Percentiles rank a stretch among this genome's conserved stretches.
phyloP scores from a whole-genome alignment of 1,140 invertebrate species.

The Platyscapa corneri region DNA sequence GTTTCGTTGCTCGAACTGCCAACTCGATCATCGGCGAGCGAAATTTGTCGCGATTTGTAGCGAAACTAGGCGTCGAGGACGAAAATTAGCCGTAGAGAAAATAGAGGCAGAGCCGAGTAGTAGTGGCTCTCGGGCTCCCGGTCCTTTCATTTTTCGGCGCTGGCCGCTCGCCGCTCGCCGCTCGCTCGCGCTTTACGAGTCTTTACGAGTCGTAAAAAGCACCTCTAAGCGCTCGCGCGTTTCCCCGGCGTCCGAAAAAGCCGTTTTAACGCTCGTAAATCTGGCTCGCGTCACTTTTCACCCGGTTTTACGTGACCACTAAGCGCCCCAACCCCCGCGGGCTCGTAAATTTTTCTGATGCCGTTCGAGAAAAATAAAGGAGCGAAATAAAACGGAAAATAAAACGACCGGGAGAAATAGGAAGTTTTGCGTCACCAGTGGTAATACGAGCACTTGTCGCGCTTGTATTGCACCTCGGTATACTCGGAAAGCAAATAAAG shows the following conservation, averaged over 20 bases:
- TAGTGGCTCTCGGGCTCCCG: neutral
- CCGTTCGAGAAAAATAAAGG: constrained; percentile 5
- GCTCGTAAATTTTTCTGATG: constrained; percentile 34
- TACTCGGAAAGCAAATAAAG: constrained; percentile 47
- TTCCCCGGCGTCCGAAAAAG: neutral
- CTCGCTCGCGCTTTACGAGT: neutral
- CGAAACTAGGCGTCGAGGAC: too few species aligned
- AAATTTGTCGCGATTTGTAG: too few species aligned
- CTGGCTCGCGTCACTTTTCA: constrained; percentile 22
- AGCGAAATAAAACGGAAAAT: constrained; percentile 3
- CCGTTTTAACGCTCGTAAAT: constrained; percentile 42
- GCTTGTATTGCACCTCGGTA: constrained; percentile 8
- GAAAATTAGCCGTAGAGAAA: too few species aligned
- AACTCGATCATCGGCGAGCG: too few species aligned
- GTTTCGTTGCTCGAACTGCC: too few species aligned
- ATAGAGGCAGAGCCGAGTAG: too few species aligned
- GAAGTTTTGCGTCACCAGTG: neutral
- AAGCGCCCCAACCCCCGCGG: neutral
- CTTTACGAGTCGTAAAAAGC: constrained; percentile 29
- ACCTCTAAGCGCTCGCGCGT: neutral
- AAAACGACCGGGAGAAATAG: neutral
- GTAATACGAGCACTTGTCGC: constrained; percentile 43
- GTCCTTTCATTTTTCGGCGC: neutral
- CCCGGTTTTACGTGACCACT: constrained; percentile 38
- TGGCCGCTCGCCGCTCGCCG: neutral